Evolutionary conservation across 2,888 invertebrate genomes (phyloP).

Genomic region (Morpho achilles): DNA sequence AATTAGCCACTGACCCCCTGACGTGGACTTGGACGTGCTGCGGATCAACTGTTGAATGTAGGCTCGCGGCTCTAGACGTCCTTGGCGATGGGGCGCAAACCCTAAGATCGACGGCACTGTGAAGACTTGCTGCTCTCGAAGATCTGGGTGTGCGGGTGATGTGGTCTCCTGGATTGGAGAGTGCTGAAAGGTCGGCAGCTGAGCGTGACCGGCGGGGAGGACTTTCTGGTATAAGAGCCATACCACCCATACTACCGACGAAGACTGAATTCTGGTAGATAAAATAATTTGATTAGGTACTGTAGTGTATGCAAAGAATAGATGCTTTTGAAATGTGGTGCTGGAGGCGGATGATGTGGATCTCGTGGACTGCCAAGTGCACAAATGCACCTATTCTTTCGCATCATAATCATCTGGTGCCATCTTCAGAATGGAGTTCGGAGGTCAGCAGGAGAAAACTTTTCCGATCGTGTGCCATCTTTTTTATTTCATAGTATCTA

Average conservation of each 20-base stretch:
- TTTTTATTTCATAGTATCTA: too few relatives aligned
- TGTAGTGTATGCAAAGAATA: too few relatives aligned
- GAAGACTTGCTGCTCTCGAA: slow-evolving; percentile 67
- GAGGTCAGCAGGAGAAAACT: too few relatives aligned
- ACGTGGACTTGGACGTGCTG: slow-evolving; percentile 65
- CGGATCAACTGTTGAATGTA: slow-evolving; percentile 64
- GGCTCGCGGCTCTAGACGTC: slow-evolving; percentile 61
- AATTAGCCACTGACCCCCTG: slow-evolving; percentile 55
- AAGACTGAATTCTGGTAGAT: slow-evolving; percentile 87
- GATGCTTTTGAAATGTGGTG: too few relatives aligned
- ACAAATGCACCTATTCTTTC: too few relatives aligned
- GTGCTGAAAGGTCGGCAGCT: slow-evolving; percentile 90
- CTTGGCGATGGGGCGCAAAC: slow-evolving; percentile 61
- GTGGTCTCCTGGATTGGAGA: slow-evolving; percentile 76
- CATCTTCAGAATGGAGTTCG: too few relatives aligned
- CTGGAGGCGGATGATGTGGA: too few relatives aligned
- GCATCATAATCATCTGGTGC: too few relatives aligned
- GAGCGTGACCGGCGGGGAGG: slow-evolving; percentile 89
- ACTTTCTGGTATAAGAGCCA: slow-evolving; percentile 83
- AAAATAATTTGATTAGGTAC: background rate
- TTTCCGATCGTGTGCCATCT: too few relatives aligned
- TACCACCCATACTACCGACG: slow-evolving; percentile 84
- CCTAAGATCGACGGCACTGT: slow-evolving; percentile 65
- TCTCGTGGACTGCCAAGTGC: too few relatives aligned
- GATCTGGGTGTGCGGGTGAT: slow-evolving; percentile 55